phyloP scores from a whole-genome alignment of 2,888 invertebrate genomes.

The Pristionchus fissidentatus region DNA sequence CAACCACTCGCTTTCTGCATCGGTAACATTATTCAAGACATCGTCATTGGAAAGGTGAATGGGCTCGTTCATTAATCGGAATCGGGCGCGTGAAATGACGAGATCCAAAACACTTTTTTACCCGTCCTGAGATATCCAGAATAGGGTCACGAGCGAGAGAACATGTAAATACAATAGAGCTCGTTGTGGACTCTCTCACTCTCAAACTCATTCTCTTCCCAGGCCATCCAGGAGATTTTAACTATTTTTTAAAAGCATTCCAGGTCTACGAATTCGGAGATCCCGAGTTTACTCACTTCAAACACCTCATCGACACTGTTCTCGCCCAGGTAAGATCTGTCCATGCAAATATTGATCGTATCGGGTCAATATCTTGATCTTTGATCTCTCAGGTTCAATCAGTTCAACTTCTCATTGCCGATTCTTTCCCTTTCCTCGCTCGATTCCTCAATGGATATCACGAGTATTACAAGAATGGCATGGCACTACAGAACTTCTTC shows the following conservation, averaged over 20 bases:
- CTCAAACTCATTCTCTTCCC: too few species aligned
- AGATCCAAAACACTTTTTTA: too few species aligned
- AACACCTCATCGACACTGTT: constrained; percentile 61
- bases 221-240: too few species aligned
- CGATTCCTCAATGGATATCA: constrained; percentile 58
- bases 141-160: too few species aligned
- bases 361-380: not conserved
- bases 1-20: constrained; percentile 61
- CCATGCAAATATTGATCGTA: not conserved
- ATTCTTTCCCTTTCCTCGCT: constrained; percentile 59
- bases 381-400: constrained; percentile 37
- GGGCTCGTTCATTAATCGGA: too few species aligned
- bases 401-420: constrained; percentile 55
- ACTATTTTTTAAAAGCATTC: not conserved
- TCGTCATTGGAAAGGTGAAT: constrained; percentile 66
- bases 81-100: too few species aligned
- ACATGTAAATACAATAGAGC: too few species aligned
- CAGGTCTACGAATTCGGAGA: constrained; percentile 60
- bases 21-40: constrained; percentile 69
- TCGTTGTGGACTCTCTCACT: too few species aligned
- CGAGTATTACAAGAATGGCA: constrained; percentile 59
- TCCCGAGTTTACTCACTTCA: constrained; percentile 66
- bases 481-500: constrained; percentile 61
- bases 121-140: too few species aligned
- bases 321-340: constrained; percentile 57